Evolutionary conservation across 64 coral and sea anemone genomes (phyloP), one percentile per base, ranked within the genome.

Genomic region (Stylophora pistillata): DNA sequence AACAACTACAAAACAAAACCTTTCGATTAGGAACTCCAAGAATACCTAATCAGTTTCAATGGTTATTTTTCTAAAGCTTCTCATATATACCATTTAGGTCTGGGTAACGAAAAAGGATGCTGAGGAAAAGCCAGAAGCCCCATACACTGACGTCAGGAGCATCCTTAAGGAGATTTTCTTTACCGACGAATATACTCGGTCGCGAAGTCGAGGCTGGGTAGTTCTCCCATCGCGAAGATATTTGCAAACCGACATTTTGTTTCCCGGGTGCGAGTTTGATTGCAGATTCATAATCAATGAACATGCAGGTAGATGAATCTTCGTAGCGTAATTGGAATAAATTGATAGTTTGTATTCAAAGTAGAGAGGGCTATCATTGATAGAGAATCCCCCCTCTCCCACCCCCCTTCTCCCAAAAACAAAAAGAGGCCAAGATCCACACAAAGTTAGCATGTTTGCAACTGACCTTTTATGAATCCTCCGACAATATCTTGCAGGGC

Each of bases 191-290:
- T 13, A 0, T 11, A 77, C 74, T 21, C 13, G 53, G 14, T 41
- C 33, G 1, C 74, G 74, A 53, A 41, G 74, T 33, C 2, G n/a
- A 25, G 74, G 74, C 11, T 77, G 74, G 74, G 10, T 77, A 15
- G 33, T 41, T 77, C 53, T 53, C 20, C 34, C 74, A 56, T 77
- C 74, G 10, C 34, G 33, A 5, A 77, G 41, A 47, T 56, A 56
- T 20, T 15, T 77, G 30, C 33, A 53, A 30, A 15, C 74, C 21
- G 53, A 77, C 21, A 77, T 77, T 77, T 41, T 77, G 53, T 77
- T 77, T 23, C 74, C 74, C 21, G 74, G 74, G 11, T 77, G 33
- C 53, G 74, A 34, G 20, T 77, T 77, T 41, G 74, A 77, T 77
- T 77, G 33, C 32, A 41, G 74, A 18, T 30, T 77, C 15, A 34